A percentile compares a stretch with the other conserved stretches of the same genome.
phyloP scores from a whole-genome alignment of 2,888 invertebrate genomes.

The Macrosiphum euphorbiae region DNA sequence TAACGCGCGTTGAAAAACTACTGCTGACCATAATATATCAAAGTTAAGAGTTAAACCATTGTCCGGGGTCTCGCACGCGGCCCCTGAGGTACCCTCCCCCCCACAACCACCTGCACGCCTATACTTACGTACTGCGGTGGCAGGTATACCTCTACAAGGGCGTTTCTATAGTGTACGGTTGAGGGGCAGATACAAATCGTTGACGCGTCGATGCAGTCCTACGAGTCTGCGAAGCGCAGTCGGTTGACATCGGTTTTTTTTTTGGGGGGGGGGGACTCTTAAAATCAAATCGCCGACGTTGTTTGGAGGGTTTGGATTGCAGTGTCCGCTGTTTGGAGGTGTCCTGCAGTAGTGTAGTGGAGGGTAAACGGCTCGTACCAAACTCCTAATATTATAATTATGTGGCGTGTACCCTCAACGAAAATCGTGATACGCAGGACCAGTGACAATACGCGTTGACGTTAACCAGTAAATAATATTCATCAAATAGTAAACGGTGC shows the following conservation, averaged over 20 bases:
- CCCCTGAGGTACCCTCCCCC: neutral
- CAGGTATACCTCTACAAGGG: neutral
- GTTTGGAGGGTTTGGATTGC: too few species aligned
- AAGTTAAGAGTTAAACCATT: slow-evolving; percentile 19
- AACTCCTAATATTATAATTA: too few species aligned
- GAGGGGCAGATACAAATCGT: neutral
- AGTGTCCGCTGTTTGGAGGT: too few species aligned
- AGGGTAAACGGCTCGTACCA: too few species aligned
- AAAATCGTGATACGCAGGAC: too few species aligned
- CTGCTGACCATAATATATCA: neutral
- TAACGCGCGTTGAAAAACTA: neutral
- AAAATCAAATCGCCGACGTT: neutral
- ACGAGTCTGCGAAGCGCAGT: neutral
- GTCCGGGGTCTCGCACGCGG: neutral
- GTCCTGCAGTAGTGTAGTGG: too few species aligned
- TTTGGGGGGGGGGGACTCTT: too few species aligned
- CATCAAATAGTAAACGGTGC: too few species aligned
- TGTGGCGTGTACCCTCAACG: too few species aligned
- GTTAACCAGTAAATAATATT: too few species aligned
- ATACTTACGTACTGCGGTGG: too few species aligned
- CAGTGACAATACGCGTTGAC: too few species aligned
- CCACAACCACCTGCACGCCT: neutral
- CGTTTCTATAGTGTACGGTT: neutral
- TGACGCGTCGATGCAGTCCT: neutral
- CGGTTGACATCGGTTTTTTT: neutral